Evolutionary conservation across 2,113 vertebrate genomes (phyloP), one percentile per base, ranked within the genome.

Genomic region (Urocolius indicus): DNA sequence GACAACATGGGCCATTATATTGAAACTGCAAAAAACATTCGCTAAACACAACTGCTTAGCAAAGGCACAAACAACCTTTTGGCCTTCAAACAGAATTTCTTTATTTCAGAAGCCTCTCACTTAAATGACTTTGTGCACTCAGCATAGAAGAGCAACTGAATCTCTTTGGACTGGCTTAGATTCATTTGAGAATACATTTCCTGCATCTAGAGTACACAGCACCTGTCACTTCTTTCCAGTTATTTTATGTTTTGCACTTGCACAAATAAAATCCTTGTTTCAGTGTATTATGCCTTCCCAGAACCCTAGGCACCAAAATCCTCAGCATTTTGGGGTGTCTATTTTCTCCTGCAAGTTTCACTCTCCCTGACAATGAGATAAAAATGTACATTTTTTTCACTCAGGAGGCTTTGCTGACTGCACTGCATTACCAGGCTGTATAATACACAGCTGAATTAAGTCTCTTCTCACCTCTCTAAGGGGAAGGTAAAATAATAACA

Each of bases 181-280:
- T 57, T 86, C 23, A 36, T 38, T 71, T 45, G 58, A 84, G 63
- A 77, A 58, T 29, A 57, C 30, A 48, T 77, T 92, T 89, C 87
- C 63, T 81, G 58, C 87, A 62, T 58, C 86, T 72, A 29, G 32
- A 94, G 36, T 45, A 57, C n/a, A 89, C 78, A 93, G 54, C 85
- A 89, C 92, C 87, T 51, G 32, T 79, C 52, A 85, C 79, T 95
- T 94, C 68, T 89, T 72, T 76, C 13, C 27, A 72, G 58, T 85
- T 86, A 61, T 90, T 94, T 75, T 75, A 78, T 45, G 71, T 91
- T 96, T 67, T 90, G 75, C 38, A 32, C 41, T 83, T 58, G 51
- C n/a, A 81, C 24, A 82, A 97, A 84, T 84, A 73, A 95, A 95
- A 84, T 72, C 12, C 21, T 82, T 83, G 29, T 72, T 73, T 61